These are phyloP conservation scores for Acomys russatus DNA, from an alignment of 2,797 vertebrate genomes.

Conservation along the genomic window DNA sequence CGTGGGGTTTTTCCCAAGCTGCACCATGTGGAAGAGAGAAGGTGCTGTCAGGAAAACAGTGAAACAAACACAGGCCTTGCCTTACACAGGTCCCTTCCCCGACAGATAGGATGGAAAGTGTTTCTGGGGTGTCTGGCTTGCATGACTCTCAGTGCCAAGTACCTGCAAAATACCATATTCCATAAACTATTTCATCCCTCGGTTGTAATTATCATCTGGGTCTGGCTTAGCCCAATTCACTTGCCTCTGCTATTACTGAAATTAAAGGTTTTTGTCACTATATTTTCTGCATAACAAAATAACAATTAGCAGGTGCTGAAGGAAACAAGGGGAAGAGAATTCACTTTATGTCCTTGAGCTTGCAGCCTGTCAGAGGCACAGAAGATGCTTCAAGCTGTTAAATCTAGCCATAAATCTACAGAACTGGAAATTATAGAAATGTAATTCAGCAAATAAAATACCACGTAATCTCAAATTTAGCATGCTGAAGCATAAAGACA, in stretches of 20 bases:
- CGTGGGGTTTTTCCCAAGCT: not conserved
- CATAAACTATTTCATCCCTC: conserved; percentile 3
- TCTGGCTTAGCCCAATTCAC: not conserved
- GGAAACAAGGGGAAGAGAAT: conserved; percentile 23
- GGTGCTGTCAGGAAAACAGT: not conserved
- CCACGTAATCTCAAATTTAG: not conserved
- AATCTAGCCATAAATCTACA: not conserved
- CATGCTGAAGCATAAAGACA: not conserved
- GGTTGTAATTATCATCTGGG: conserved; percentile 5
- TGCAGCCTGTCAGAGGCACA: not conserved
- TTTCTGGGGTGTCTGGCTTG: not conserved
- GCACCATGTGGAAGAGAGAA: not conserved
- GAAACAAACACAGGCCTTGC: not conserved
- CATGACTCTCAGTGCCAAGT: not conserved
- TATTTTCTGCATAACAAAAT: conserved; percentile 41
- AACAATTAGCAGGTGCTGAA: not conserved
- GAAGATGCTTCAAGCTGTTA: not conserved
- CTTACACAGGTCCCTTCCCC: not conserved
- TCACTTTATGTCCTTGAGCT: conserved; percentile 20
- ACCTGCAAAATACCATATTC: conserved; percentile 11
- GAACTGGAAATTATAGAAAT: not conserved
- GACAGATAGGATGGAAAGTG: not conserved
- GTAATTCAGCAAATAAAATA: conserved; percentile 35
- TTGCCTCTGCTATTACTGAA: conserved; percentile 20
- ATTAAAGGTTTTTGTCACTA: conserved; percentile 57